Evolutionary conservation across 2,888 invertebrate genomes (phyloP), one percentile per base, ranked within the genome.

Genomic region (Clostera curtula): DNA sequence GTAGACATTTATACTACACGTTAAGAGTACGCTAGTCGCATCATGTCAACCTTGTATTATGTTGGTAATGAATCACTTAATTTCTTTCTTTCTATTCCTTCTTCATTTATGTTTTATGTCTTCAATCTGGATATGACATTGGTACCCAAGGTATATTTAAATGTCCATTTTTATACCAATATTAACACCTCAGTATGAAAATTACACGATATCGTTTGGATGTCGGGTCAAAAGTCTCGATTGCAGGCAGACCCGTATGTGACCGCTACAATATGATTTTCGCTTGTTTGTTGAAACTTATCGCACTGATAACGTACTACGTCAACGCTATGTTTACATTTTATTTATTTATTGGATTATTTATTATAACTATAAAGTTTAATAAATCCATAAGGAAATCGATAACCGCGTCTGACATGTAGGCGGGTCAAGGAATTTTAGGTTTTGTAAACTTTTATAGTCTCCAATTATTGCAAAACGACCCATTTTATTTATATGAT

Each of bases 321-420:
- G 69, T 69, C 69, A 69, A 50, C 56, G 42, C 44, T n/a, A 13
- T 63, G 58, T 66, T 70, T 60, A 58, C 49, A 45, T 52, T 45
- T 36, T 40, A 21, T 34, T 43, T 38, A 30, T 40, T 36, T 36
- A 41, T 39, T 38, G 31, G 33, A 36, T 49, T 49, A 40, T 49
- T 51, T 49, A n/a, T n/a, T n/a, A n/a, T n/a, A n/a, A n/a, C n/a
- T 53, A 49, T 51, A 28, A 42, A 31, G 15, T 32, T 31, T 32
- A 48, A 30, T 36, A 37, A 37, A 31, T 43, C 43, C 41, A 48
- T 40, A 34, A 59, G 58, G 56, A 63, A 63, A 50, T 44, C 31
- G 62, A 66, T 67, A 64, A 59, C 32, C 34, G 19, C 24, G 47
- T 39, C 37, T 24, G 34, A 23, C 33, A 33, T 30, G 23, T 25